A percentile compares a stretch with the other conserved stretches of the same genome.
phyloP scores from a whole-genome alignment of 2,113 vertebrate genomes.

The Ciconia maguari region DNA sequence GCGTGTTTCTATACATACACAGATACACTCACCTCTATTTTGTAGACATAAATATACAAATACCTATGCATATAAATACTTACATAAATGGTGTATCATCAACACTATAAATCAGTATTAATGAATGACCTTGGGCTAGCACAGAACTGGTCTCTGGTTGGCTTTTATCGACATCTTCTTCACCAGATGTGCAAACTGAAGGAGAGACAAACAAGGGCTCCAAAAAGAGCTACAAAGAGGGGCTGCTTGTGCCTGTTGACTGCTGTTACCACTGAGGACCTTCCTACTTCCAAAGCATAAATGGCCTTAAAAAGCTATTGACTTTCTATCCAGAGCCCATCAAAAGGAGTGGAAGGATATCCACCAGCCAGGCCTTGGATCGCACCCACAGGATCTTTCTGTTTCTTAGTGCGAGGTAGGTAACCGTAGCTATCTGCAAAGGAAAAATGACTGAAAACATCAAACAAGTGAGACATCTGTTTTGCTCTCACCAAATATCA shows the following conservation, averaged over 20 bases:
- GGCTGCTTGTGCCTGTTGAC: not conserved
- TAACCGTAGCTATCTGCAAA: not conserved
- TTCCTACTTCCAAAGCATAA: not conserved
- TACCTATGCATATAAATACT: not conserved
- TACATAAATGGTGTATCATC: not conserved
- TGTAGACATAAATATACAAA: not conserved
- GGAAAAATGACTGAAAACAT: not conserved
- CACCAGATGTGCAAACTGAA: not conserved
- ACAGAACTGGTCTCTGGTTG: not conserved
- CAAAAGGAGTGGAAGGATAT: not conserved
- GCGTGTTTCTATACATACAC: not conserved
- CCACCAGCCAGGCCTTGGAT: not conserved
- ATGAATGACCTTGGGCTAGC: not conserved
- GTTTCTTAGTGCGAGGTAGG: not conserved
- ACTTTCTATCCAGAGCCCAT: not conserved
- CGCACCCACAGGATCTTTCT: too few species aligned
- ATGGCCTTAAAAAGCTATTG: not conserved
- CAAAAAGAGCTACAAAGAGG: not conserved
- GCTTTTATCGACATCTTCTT: not conserved
- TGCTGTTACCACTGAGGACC: not conserved
- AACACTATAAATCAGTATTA: not conserved
- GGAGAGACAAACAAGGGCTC: not conserved
- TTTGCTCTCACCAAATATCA: not conserved
- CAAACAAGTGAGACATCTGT: not conserved
- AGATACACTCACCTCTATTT: not conserved